Conservation (phyloP, 2,888 invertebrate species). For the Heliothis peltigera region DNA sequence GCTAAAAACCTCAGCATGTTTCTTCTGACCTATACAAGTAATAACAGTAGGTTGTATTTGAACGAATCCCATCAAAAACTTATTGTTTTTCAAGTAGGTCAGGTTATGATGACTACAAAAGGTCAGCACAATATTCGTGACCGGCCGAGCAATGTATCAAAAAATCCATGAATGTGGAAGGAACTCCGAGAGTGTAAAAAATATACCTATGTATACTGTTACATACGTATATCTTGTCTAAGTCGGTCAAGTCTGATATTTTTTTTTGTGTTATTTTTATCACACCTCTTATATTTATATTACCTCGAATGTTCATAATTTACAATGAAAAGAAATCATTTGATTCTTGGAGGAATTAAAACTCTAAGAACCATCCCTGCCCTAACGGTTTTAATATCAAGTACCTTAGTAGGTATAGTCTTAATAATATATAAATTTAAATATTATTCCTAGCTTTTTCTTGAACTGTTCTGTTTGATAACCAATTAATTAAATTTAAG, state of each 20-base stretch:
- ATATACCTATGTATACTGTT: not conserved
- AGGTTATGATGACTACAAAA: conserved; percentile 37
- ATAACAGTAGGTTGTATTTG: not conserved
- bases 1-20: not conserved
- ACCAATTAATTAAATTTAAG: no score
- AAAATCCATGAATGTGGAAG: conserved; percentile 39
- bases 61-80: conserved; percentile 20
- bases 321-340: no score
- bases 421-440: no score
- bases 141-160: conserved; percentile 19
- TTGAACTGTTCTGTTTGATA: no score
- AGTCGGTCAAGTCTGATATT: not conserved
- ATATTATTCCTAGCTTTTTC: no score
- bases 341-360: no score
- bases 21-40: conserved; percentile 1
- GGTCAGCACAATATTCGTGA: conserved; percentile 46
- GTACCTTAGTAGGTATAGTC: no score
- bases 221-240: not conserved
- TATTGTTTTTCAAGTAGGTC: conserved; percentile 35
- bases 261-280: not conserved
- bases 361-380: no score
- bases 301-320: no score
- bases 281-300: no score
- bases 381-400: no score
- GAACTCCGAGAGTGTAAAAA: conserved; percentile 7